Evolutionary conservation across 2,113 vertebrate species (phyloP).

Genomic region (western clawed frog (Xenopus tropicalis)): DNA sequence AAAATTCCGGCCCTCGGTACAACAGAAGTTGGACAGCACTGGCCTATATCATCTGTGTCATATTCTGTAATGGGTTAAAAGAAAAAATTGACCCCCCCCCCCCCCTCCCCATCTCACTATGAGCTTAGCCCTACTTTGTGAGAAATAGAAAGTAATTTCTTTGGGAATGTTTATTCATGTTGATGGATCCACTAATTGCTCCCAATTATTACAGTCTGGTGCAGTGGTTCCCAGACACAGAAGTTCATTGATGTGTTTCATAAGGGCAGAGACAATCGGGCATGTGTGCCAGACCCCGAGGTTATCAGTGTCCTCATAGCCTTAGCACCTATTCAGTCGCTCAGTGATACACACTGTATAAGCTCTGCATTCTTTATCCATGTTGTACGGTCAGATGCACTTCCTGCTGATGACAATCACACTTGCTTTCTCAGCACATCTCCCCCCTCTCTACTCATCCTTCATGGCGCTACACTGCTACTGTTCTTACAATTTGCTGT

Average conservation of each 20-base stretch:
- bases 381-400: background rate
- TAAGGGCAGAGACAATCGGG: slow-evolving; percentile 57
- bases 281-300: slow-evolving; percentile 33
- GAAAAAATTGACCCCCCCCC: slow-evolving; percentile 7
- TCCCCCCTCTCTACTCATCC: background rate
- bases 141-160: slow-evolving; percentile 27
- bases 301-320: slow-evolving; percentile 18
- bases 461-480: background rate
- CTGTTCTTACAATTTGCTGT: background rate
- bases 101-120: slow-evolving; percentile 2
- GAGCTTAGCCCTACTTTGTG: slow-evolving; percentile 7
- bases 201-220: slow-evolving; percentile 53
- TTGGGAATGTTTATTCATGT: slow-evolving; percentile 50
- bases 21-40: no score
- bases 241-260: slow-evolving; percentile 58
- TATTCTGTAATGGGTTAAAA: background rate
- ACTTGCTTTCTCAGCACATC: background rate
- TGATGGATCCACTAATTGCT: slow-evolving; percentile 61
- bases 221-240: slow-evolving; percentile 54
- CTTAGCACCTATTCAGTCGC: background rate
- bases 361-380: slow-evolving; percentile 11
- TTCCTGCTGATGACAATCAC: background rate
- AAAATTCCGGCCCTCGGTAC: no score
- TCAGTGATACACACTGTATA: background rate
- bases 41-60: no score